Evolutionary conservation across 2,113 vertebrate genomes (phyloP), one percentile per base, ranked within the genome.

Genomic region (Dicentrarchus labrax): DNA sequence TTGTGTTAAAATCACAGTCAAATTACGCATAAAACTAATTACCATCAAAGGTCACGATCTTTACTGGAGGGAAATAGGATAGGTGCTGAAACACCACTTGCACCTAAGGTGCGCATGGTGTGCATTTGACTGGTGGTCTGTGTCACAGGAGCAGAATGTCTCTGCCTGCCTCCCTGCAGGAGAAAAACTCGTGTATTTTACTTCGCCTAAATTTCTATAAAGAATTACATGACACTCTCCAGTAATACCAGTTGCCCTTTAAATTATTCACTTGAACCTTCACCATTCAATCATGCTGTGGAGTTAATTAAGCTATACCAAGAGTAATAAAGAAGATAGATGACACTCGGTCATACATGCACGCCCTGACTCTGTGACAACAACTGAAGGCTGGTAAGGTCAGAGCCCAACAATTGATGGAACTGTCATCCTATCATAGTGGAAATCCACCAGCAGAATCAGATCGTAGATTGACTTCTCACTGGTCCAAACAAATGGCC

Each of bases 241-340:
- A 89, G 80, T 88, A 82, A 90, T 75, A 85, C 85, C 85, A 88
- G 83, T 86, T 90, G 88, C 87, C 94, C 93, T 95, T 94, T 92
- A 92, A 94, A 95, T 93, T 88, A 94, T 92, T 88, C 56, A 84
- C 88, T 89, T 94, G 84, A 93, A 92, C 87, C 85, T 78, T 84
- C 78, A 66, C 73, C 84, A 73, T 92, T 94, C 90, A 86, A 89
- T 94, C 93, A 92, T 78, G 74, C 68, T 38, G 66, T 54, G 38
- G 74, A 94, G 90, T 94, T 95, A 93, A 95, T 96, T 94, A 95
- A 94, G 92, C 88, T 83, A 91, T 73, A 93, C 72, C 79, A 84
- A 59, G 76, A 89, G 89, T 93, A 94, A 95, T 94, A 94, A 94
- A 94, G 86, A 94, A 95, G 94, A 96, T 75, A 85, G 93, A 95